phyloP scores from a whole-genome alignment of 2,888 invertebrate species.

The Vesta saturnalis region DNA sequence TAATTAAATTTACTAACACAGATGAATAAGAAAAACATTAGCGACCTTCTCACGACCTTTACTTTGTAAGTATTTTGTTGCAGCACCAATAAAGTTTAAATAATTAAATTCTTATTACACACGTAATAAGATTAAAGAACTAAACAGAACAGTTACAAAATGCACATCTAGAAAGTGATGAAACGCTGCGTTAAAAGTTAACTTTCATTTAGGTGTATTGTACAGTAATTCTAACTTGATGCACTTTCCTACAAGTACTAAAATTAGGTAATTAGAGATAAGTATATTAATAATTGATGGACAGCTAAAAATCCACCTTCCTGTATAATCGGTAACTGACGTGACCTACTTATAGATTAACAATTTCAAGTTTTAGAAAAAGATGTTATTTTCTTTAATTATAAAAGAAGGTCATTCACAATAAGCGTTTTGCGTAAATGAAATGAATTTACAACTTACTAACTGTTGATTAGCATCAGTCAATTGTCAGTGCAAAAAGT shows the following conservation, averaged over 20 bases:
- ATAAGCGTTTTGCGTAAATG: not conserved
- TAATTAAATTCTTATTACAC: too few species aligned
- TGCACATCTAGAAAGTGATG: not conserved
- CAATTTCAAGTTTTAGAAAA: not conserved
- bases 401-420: too few species aligned
- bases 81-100: too few species aligned
- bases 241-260: not conserved
- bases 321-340: not conserved
- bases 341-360: conserved; percentile 1
- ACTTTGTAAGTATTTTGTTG: not conserved
- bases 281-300: not conserved
- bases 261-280: not conserved
- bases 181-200: too few species aligned
- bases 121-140: too few species aligned
- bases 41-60: not conserved
- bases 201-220: not conserved
- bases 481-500: conserved; percentile 20
- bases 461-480: conserved; percentile 24
- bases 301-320: not conserved
- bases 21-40: not conserved
- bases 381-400: not conserved
- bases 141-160: not conserved
- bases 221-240: not conserved
- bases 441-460: conserved; percentile 16
- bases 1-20: too few species aligned